phyloP scores from a whole-genome alignment of 2,888 invertebrate genomes.

The Megaustenia siamemsis region DNA sequence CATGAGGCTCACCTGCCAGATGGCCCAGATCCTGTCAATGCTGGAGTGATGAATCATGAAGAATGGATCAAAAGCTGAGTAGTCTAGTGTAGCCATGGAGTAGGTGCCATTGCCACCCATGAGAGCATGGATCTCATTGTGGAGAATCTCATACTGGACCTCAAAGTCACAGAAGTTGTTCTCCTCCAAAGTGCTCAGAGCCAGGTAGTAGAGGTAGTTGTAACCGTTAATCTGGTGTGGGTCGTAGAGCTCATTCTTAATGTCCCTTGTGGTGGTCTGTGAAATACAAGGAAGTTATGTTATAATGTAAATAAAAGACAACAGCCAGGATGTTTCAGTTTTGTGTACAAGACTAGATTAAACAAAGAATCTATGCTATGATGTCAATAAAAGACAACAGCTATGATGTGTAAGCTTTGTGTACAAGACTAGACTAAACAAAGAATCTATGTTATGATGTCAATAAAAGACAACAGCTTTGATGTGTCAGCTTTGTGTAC shows the following conservation, averaged over 20 bases:
- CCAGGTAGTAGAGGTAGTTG: conserved; percentile 56
- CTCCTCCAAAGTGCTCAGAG: conserved; percentile 57
- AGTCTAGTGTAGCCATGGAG: conserved; percentile 60
- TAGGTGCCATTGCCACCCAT: conserved; percentile 56
- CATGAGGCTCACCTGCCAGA: conserved; percentile 57
- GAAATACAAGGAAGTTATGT: no score
- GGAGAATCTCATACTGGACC: conserved; percentile 60
- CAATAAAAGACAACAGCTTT: no score
- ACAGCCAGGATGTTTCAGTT: no score
- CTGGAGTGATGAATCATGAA: conserved; percentile 61
- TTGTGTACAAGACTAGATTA: no score
- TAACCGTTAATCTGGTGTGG: conserved; percentile 41
- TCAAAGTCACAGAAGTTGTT: conserved; percentile 61
- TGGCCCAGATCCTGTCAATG: conserved; percentile 60
- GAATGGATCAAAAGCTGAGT: conserved; percentile 60
- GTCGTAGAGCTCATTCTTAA: conserved; percentile 44
- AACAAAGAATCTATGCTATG: no score
- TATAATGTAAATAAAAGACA: no score
- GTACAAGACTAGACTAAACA: no score
- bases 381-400: no score
- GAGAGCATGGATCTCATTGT: conserved; percentile 59
- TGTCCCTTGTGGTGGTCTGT: conserved; percentile 47
- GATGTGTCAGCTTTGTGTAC: no score
- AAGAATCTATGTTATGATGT: no score
- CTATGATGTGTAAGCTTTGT: no score